Conservation (phyloP, 1,140 invertebrate species). For the Drosophila mojavensis region DNA sequence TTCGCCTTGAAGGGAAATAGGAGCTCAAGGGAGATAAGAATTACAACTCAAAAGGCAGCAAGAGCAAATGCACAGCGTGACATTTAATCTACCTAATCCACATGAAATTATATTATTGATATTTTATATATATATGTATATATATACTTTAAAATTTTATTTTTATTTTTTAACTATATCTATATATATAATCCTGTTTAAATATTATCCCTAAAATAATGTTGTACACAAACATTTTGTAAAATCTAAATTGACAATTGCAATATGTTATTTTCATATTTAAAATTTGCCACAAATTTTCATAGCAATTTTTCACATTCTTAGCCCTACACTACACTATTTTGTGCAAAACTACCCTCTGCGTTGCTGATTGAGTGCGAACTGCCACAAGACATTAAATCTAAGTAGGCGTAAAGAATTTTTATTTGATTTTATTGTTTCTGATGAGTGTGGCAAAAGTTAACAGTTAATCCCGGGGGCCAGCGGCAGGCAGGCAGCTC, state of each 20-base stretch:
- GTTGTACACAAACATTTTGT: too few species aligned
- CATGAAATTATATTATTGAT: too few species aligned
- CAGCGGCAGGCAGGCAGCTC: background rate
- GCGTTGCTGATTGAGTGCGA: conserved; percentile 17
- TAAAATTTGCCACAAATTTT: background rate
- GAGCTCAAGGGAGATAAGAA: too few species aligned
- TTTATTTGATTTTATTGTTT: conserved; percentile 81
- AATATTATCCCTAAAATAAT: too few species aligned
- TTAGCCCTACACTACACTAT: background rate
- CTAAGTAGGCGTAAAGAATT: conserved; percentile 74
- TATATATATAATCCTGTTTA: too few species aligned
- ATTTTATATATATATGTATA: too few species aligned
- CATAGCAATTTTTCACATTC: background rate
- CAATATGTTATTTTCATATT: background rate
- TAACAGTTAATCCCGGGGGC: conserved; percentile 65
- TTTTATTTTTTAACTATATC: too few species aligned
- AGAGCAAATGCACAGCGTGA: too few species aligned
- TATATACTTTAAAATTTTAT: too few species aligned
- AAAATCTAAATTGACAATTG: background rate
- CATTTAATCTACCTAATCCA: too few species aligned
- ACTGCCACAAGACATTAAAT: conserved; percentile 55
- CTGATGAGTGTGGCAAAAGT: conserved; percentile 74
- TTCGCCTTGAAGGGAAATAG: too few species aligned
- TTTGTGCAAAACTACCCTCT: conserved; percentile 10
- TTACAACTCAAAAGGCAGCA: too few species aligned